Evolutionary conservation across 2,888 invertebrate species (phyloP).

Genomic region (Morinoia aosen): DNA sequence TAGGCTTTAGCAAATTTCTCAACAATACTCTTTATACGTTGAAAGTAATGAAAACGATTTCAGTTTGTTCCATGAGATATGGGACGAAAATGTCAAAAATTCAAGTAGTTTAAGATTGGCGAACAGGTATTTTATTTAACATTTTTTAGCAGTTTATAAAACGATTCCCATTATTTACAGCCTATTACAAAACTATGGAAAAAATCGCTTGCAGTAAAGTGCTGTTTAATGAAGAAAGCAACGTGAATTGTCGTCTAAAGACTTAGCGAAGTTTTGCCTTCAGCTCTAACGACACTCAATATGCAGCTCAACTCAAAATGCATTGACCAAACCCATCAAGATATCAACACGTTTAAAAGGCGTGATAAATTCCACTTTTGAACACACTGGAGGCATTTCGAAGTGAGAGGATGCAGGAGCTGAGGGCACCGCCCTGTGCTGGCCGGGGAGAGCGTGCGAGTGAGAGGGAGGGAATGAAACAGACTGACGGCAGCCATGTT

Average conservation of each 20-base stretch:
- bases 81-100: too few relatives aligned
- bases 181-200: too few relatives aligned
- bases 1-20: too few relatives aligned
- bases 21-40: too few relatives aligned
- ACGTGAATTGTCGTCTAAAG: background rate
- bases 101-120: too few relatives aligned
- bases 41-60: too few relatives aligned
- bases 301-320: background rate
- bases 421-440: background rate
- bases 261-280: background rate
- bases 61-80: too few relatives aligned
- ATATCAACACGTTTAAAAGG: background rate
- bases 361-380: background rate
- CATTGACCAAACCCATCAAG: background rate
- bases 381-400: background rate
- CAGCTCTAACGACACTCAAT: background rate
- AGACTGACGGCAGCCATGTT: constrained; percentile 20
- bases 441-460: background rate
- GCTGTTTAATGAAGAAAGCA: background rate
- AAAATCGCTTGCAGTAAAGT: too few relatives aligned
- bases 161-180: too few relatives aligned
- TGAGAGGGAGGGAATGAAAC: constrained; percentile 8
- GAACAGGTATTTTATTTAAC: too few relatives aligned
- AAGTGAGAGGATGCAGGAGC: background rate
- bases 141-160: too few relatives aligned